These are phyloP conservation scores for Sesamia inferens DNA, from an alignment of 2,888 invertebrate genomes.

Conservation along the genomic window DNA sequence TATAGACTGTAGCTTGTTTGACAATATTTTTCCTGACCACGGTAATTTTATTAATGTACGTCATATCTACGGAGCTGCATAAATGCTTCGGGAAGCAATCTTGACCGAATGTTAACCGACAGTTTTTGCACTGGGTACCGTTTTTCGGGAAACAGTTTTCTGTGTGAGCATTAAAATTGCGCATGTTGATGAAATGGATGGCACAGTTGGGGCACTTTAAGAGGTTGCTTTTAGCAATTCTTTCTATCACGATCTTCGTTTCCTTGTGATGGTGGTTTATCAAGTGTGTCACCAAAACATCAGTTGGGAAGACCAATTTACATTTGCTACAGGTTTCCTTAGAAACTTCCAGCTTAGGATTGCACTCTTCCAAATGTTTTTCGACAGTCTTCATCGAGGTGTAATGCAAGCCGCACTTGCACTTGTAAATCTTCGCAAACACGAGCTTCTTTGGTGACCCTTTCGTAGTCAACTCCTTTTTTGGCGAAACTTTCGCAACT, in stretches of 20 bases:
- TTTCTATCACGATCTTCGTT: conserved; percentile 37
- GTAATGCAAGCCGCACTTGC: conserved; percentile 71
- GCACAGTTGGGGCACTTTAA: conserved; percentile 29
- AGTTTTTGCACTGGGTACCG: conserved; percentile 5
- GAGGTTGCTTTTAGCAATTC: background rate
- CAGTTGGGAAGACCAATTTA: conserved; percentile 66
- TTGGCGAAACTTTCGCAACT: conserved; percentile 17
- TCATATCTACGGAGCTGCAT: background rate
- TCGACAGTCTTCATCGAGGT: conserved; percentile 63
- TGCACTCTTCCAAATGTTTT: conserved; percentile 63
- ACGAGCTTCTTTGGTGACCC: conserved; percentile 10
- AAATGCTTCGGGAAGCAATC: conserved; percentile 8
- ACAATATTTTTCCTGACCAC: background rate
- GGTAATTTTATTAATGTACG: conserved; percentile 10
- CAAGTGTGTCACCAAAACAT: conserved; percentile 68
- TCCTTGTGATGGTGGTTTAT: conserved; percentile 70
- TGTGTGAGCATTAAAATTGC: background rate
- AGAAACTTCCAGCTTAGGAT: conserved; percentile 36
- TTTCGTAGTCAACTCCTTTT: background rate
- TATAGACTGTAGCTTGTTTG: background rate
- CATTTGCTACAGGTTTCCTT: conserved; percentile 73
- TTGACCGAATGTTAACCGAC: conserved; percentile 17
- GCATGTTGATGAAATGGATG: conserved; percentile 4
- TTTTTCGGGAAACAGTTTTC: background rate
- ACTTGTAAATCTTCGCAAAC: conserved; percentile 63